Conservation (phyloP, 1,140 invertebrate genomes). For the Phymastichus coffea region DNA sequence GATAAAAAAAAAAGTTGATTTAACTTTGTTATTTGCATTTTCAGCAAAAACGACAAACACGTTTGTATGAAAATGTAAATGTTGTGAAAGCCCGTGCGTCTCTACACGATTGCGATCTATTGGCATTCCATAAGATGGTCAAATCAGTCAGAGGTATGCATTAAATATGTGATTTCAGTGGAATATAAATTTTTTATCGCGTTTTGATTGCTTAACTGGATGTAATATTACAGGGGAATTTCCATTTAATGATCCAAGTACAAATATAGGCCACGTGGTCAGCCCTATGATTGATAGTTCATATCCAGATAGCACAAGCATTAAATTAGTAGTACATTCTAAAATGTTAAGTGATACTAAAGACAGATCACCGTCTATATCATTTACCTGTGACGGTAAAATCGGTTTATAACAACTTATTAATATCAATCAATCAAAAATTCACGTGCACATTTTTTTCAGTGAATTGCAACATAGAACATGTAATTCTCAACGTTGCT, state of each 20-base stretch:
- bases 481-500: constrained; percentile 84
- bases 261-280: constrained; percentile 79
- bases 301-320: constrained; percentile 75
- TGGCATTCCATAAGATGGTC: constrained; percentile 79
- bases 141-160: constrained; percentile 69
- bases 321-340: constrained; percentile 82
- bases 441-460: constrained; percentile 34
- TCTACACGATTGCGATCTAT: constrained; percentile 70
- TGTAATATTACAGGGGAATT: constrained; percentile 63
- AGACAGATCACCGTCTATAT: constrained; percentile 59
- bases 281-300: constrained; percentile 78
- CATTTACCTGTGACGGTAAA: constrained; percentile 85
- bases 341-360: constrained; percentile 56
- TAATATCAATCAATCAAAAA: background rate
- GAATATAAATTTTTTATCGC: background rate
- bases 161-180: constrained; percentile 17
- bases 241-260: constrained; percentile 66
- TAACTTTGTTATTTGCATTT: constrained; percentile 26
- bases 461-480: constrained; percentile 84
- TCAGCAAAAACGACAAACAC: constrained; percentile 55
- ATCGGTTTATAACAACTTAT: constrained; percentile 17
- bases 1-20: background rate
- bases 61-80: constrained; percentile 72
- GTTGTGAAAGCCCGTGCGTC: constrained; percentile 64
- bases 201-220: no score